Evolutionary conservation across 1,140 invertebrate genomes (phyloP), one percentile per base, ranked within the genome.

Genomic region (Drosophila navojoa): DNA sequence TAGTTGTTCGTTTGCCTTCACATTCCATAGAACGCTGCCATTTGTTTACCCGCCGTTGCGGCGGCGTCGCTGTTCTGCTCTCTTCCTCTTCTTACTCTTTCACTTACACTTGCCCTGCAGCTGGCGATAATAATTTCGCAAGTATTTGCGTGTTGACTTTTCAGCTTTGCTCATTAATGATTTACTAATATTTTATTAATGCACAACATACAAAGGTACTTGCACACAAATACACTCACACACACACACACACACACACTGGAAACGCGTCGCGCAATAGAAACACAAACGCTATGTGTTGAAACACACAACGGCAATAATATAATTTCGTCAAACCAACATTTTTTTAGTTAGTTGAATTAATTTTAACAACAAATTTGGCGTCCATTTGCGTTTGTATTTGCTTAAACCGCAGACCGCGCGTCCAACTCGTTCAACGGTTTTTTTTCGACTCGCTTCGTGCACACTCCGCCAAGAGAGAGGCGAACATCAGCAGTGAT

Each of bases 161-260:
- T 67, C n/a, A 47, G 58, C 53, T 61, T 59, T 69, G 52, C 59
- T 53, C 55, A 63, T 70, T 70, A 38, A 70, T 70, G 35, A 70
- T 70, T 73, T 54, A 76, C 61, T 79, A 77, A 73, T 79, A 73
- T 87, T 86, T 87, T 79, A 82, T 79, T 86, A 53, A 69, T 68
- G 52, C 58, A 71, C 71, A 77, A 77, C 64, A 64, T 47, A 62
- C 70, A n/a, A 29, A 55, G 45, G 35, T 47, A 57, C 53, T 66
- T 55, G 42, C 42, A 35, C 42, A 73, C 64, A 64, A 42, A 62
- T 64, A 27, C 35, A 15, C 22, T 35, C 60, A 29, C 44, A 52
- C 25, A 57, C 54, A 11, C 57, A 27, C 35, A 58, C 16, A 35
- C 32, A 11, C 5, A 49, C 25, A n/a, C 29, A 49, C 25, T 45